Evolutionary conservation across 2,113 vertebrate species (phyloP).

Genomic region (Orthonyx spaldingii): DNA sequence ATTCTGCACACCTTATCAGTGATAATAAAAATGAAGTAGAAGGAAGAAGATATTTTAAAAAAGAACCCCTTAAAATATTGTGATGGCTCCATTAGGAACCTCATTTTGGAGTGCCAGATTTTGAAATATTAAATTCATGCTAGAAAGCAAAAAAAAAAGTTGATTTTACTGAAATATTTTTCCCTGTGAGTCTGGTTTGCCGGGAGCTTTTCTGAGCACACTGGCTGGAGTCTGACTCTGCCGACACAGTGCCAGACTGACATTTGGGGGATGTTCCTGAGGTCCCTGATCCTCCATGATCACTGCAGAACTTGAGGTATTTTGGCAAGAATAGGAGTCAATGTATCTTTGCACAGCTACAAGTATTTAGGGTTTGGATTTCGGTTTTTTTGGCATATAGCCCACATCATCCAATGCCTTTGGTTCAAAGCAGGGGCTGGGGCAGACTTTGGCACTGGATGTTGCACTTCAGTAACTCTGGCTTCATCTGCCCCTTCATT

Average conservation of each 20-base stretch:
- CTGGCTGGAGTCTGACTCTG: background rate
- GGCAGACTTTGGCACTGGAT: background rate
- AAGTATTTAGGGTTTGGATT: background rate
- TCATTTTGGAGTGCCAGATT: background rate
- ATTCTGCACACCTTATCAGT: background rate
- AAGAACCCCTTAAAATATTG: background rate
- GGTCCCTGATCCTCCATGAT: no score
- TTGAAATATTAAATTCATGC: background rate
- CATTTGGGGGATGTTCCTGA: background rate
- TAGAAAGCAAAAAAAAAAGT: background rate
- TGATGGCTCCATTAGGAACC: background rate
- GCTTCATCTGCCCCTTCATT: background rate
- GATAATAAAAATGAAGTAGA: background rate
- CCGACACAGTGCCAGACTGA: background rate
- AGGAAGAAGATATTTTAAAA: rapidly evolving
- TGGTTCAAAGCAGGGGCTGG: background rate
- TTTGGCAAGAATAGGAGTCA: background rate
- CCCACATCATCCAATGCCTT: background rate
- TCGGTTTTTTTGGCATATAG: background rate
- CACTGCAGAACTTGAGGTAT: background rate
- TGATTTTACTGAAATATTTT: background rate
- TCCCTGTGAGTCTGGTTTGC: background rate
- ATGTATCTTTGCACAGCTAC: rapidly evolving
- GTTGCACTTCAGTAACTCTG: background rate
- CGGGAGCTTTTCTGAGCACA: background rate